Evolutionary conservation across 2,888 invertebrate species (phyloP), one percentile per base, ranked within the genome.

Genomic region (Thera britannica): DNA sequence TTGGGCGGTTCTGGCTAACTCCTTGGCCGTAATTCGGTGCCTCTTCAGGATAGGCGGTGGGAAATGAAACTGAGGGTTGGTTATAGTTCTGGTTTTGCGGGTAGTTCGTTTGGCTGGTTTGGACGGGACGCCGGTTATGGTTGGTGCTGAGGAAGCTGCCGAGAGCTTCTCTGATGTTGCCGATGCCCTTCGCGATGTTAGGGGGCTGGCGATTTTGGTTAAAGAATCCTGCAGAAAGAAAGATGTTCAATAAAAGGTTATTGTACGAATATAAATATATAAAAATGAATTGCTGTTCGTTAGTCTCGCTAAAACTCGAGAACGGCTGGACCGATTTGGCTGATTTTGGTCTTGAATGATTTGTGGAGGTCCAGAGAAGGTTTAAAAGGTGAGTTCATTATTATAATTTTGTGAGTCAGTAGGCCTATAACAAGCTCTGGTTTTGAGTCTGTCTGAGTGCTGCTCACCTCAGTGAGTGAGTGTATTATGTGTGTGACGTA

Each of bases 61-160:
- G 74, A 62, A 75, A 75, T 2, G 67, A 67, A 0, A 75, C 72
- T 4, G 74, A 72, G 49, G 69, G 52, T 41, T 67, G 71, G 1
- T 52, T 54, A 5, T 59, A 51, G 35, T 74, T 70, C 11, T 65
- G 57, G 38, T 51, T 58, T 35, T 60, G 63, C 23, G 61, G 63
- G 34, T 67, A 56, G 58, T 72, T 62, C 11, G 54, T 62, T 36
- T 49, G 65, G 3, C 4, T 52, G 57, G 48, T 38, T 44, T 57
- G 57, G 41, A 71, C 64, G 0, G 73, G 72, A 0, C 72, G 70
- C 41, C 51, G 51, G 41, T 38, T 38, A 23, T 52, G 23, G 58
- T 65, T 66, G 12, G 67, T 65, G 0, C 46, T 52, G 44, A 73
- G 2, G 2, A 73, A 1, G 2, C 72, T 67, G 6, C 70, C 69